Base-by-base conservation (phyloP, 1,140 invertebrate species). In the Dendroctonus valens region DNA sequence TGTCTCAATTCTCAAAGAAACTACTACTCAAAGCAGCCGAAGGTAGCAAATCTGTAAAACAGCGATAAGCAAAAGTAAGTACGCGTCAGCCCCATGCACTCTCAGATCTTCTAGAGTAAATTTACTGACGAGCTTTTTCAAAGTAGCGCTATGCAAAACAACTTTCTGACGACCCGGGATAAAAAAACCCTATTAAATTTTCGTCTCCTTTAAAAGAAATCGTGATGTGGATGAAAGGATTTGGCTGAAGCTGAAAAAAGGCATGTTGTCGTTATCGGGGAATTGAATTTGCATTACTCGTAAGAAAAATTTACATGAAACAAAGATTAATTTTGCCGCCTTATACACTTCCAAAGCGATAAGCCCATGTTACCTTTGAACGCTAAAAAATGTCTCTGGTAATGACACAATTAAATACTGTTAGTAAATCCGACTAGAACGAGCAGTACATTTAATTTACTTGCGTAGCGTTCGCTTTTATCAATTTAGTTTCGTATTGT, bases 141-240 rank as follows among this genome's bases (percentile, higher is more conserved):
- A 52, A 62, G 49, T 62, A 62, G 44, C 58, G 37, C 7, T 48
- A 62, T 53, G 50, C 59, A 62, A 62, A 62, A 53, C 49, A 53
- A 52, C 49, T 62, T 52, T 62, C 50, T 62, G 50, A 52, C 50
- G 49, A 42, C 40, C 59, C 59, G 14, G 50, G 50, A 62, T 52
- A 62, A 53, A 44, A 26, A 26, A 52, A 52, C 49, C 59, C 49
- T 53, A 52, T 62, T 62, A 62, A 62, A 53, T 62, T 62, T 62
- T 62, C 59, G 50, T 62, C 50, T 62, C 50, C 49, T 52, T 62
- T 52, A 62, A 62, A 62, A 62, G 50, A 62, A 62, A 52, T 52
- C 49, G 59, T 62, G 59, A 62, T 62, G 59, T 42, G 58, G 58
- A 60, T 60, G 44, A 60, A 60, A 60, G 58, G 58, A 60, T 60